phyloP scores from a whole-genome alignment of 2,888 invertebrate genomes.

The Rhyacophila evoluta region DNA sequence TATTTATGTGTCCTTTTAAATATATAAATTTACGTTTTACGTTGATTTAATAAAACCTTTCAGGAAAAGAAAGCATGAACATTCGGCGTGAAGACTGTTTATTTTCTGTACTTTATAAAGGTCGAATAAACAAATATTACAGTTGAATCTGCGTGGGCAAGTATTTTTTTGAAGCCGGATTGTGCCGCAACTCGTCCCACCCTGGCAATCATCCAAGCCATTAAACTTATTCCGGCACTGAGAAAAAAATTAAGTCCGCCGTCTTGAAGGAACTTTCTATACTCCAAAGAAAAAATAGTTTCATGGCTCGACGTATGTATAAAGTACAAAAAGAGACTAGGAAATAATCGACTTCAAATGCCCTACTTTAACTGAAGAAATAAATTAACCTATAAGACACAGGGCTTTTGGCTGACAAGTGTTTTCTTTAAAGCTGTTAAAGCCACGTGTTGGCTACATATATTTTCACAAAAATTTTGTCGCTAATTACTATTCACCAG shows the following conservation, averaged over 20 bases:
- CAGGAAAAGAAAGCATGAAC: neutral
- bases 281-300: slow-evolving; percentile 17
- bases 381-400: neutral
- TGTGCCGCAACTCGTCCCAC: slow-evolving; percentile 27
- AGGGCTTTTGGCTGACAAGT: slow-evolving; percentile 12
- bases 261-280: slow-evolving; percentile 30
- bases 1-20: no score
- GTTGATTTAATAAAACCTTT: no score
- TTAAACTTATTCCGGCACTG: slow-evolving; percentile 52
- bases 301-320: neutral
- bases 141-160: neutral
- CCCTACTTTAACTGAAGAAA: slow-evolving; percentile 9
- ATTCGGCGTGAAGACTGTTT: neutral
- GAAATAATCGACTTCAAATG: slow-evolving; percentile 9
- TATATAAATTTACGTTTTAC: no score
- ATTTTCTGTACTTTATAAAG: slow-evolving; percentile 35
- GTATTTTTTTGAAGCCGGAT: slow-evolving; percentile 32
- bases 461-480: no score
- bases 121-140: slow-evolving; percentile 46
- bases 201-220: slow-evolving; percentile 46
- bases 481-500: no score
- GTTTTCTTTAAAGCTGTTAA: neutral
- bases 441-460: neutral
- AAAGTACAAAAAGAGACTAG: slow-evolving; percentile 13
- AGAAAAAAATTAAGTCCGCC: slow-evolving; percentile 41